phyloP scores from a whole-genome alignment of 2,888 invertebrate genomes.

The Cantharis rufa region DNA sequence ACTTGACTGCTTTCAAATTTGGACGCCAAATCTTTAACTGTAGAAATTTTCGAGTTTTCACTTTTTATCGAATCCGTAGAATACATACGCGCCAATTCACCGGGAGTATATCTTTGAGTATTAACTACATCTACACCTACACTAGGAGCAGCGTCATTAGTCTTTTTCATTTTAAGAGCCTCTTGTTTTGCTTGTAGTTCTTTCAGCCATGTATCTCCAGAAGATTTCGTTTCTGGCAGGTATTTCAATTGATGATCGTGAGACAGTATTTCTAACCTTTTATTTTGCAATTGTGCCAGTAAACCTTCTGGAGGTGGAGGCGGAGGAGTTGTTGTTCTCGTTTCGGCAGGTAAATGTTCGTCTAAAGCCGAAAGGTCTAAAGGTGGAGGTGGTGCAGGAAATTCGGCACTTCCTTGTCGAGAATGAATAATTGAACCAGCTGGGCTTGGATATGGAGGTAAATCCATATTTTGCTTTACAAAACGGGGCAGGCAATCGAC shows the following conservation, averaged over 20 bases:
- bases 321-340: conserved; percentile 44
- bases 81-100: conserved; percentile 10
- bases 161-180: conserved; percentile 62
- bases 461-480: conserved; percentile 58
- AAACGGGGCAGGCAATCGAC: conserved; percentile 65
- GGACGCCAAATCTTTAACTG: conserved; percentile 80
- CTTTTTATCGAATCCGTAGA: conserved; percentile 19
- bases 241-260: conserved; percentile 50
- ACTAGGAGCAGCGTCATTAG: conserved; percentile 55
- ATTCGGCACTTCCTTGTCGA: conserved; percentile 85
- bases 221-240: conserved; percentile 43
- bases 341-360: conserved; percentile 55
- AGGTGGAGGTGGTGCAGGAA: conserved; percentile 86
- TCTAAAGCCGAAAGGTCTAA: conserved; percentile 70
- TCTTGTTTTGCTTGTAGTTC: conserved; percentile 82
- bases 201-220: conserved; percentile 71
- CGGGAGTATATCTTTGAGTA: conserved; percentile 38
- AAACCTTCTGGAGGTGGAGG: conserved; percentile 43
- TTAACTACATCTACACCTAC: conserved; percentile 43
- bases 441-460: conserved; percentile 83
- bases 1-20: conserved; percentile 66
- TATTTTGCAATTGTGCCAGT: conserved; percentile 65
- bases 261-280: conserved; percentile 64
- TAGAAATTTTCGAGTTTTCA: conserved; percentile 50
- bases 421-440: conserved; percentile 79